Evolutionary conservation across 1,140 invertebrate genomes (phyloP), one percentile per base, ranked within the genome.

Genomic region (Zaprionus tsacasi): DNA sequence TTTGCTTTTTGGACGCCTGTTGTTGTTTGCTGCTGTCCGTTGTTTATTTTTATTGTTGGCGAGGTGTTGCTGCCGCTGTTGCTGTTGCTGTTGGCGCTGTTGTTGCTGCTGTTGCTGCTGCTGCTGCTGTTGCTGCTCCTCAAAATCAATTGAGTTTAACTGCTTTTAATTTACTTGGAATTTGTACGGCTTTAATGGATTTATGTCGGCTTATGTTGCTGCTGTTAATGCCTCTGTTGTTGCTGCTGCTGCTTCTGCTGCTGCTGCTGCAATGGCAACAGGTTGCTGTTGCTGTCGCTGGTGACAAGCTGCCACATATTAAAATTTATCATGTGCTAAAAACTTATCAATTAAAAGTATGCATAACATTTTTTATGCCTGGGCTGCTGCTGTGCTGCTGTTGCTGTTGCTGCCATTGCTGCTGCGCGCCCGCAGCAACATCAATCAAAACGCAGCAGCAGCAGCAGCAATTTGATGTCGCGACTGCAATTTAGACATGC

Each of bases 291-390:
- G 36, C 59, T 67, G 54, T 40, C 57, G 72, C 72, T 76, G 72
- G 74, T 76, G 67, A 78, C 76, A 75, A 65, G 59, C 78, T 80
- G 77, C 70, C 85, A 75, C 72, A 82, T 81, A 91, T 90, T 86
- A 92, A 92, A 92, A 92, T 92, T 91, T 92, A 92, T 92, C 91
- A 92, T 91, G 91, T 92, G 91, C 83, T 92, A 92, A 92, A 91
- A 91, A 92, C 88, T 89, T 91, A 92, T 92, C 91, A 92, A 92
- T 92, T 91, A 92, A 92, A 91, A 81, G 73, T 79, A 79, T 92
- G 91, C 83, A 92, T 91, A 91, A 91, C 76, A 90, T 91, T 86
- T 85, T 79, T 64, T 60, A 50, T 65, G 72, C 78, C 57, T 72
- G 52, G 48, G 67, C 50, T 80, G 70, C 15, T 45, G 66, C 10